phyloP scores from a whole-genome alignment of 2,797 vertebrate species.

The Sebastes itinus region DNA sequence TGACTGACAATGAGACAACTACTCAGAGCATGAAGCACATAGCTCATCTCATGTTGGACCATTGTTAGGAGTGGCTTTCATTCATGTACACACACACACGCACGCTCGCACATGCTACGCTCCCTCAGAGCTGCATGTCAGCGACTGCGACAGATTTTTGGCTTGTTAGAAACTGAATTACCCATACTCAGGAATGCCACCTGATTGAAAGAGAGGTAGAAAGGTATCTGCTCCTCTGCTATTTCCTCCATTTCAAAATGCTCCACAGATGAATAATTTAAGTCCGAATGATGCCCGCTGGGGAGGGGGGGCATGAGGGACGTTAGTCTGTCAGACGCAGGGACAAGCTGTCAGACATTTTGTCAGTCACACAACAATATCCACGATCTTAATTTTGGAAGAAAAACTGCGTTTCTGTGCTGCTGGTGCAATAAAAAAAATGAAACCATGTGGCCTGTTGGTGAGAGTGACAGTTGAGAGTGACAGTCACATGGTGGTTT shows the following conservation, averaged over 20 bases:
- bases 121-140: conserved; percentile 4
- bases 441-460: background rate
- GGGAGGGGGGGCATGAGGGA: background rate
- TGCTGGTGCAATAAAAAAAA: conserved; percentile 14
- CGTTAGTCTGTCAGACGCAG: conserved; percentile 17
- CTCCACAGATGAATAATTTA: conserved; percentile 37
- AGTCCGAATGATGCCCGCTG: conserved; percentile 19
- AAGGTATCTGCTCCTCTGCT: background rate
- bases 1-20: conserved; percentile 70
- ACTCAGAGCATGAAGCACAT: conserved; percentile 34
- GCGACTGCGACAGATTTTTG: conserved; percentile 8
- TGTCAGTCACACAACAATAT: conserved; percentile 4
- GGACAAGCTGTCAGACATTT: conserved; percentile 38
- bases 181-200: conserved; percentile 11
- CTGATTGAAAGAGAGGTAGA: background rate
- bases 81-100: conserved; percentile 13
- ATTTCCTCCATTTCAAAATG: conserved; percentile 19
- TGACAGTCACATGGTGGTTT: no score
- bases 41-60: conserved; percentile 55
- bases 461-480: background rate
- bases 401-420: background rate
- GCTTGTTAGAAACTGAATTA: conserved; percentile 19
- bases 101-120: background rate
- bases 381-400: conserved; percentile 7
- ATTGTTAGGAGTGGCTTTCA: conserved; percentile 54